Evolutionary conservation across 2,797 vertebrate genomes (phyloP), one percentile per base, ranked within the genome.

Genomic region (Pristis pectinata): DNA sequence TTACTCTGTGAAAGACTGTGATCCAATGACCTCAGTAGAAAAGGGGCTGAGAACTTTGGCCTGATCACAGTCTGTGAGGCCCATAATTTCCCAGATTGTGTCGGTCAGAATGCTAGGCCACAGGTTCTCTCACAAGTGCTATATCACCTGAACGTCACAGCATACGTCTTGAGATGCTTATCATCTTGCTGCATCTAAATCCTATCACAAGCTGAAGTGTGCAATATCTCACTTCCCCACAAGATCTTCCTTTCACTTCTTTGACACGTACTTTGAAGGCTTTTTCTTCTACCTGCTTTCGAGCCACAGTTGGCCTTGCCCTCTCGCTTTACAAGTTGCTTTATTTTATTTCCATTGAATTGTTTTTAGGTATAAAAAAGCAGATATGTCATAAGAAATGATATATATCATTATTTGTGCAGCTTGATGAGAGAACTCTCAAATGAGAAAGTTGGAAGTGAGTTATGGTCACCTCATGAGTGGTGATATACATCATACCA

Each of bases 381-480:
- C 15, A 37, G 34, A 67, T 44, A 67, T 44, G 61, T 93, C 89
- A 93, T 24, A 70, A 70, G 30, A 93, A 64, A 67, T 59, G 19
- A 93, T 93, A 93, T 37, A 93, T 70, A 70, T 70, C 61, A 24
- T 44, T 41, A 93, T 61, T 67, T 93, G 89, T 70, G 37, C 34
- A 64, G n/a, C 64, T 87, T 93, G 89, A 93, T 93, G 61, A 70
- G 61, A 44, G n/a, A 70, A 93, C 17, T 70, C 61, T 67, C 64
- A 70, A 93, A 70, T 70, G 89, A 93, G 89, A 70, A 93, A 70
- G n/a, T 93, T n/a, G 10, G 41, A 70, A 93, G 61, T 93, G 89
- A 93, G 61, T 93, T 93, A 93, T 70, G 64, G 61, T 93, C 89
- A 93, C 3, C 64, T 70, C 89, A 44, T 70, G 64, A 44, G n/a